These are phyloP conservation scores for Dicrurus megarhynchus DNA, from an alignment of 2,113 vertebrate genomes.

Conservation along the genomic window DNA sequence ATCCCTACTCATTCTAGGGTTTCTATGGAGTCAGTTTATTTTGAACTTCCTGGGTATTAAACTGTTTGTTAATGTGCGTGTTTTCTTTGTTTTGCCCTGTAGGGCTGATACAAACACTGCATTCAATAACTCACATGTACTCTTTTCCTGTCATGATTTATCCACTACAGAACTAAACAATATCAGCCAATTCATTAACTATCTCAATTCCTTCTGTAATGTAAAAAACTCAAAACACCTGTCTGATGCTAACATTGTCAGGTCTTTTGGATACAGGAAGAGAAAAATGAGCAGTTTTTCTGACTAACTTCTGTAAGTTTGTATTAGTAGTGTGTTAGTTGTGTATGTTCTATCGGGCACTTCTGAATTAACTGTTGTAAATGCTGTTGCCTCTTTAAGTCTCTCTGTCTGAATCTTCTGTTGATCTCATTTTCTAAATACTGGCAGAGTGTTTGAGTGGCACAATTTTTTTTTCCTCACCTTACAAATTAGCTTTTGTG, in stretches of 20 bases:
- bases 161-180: not conserved
- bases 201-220: not conserved
- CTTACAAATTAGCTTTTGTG: not conserved
- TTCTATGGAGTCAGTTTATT: conserved; percentile 14
- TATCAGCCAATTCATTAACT: not conserved
- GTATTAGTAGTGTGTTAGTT: not conserved
- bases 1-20: not conserved
- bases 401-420: not conserved
- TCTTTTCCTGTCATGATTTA: not conserved
- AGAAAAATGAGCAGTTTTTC: not conserved
- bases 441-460: not conserved
- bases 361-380: not conserved
- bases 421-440: not conserved
- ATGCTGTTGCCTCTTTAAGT: not conserved
- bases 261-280: not conserved
- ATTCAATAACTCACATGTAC: not conserved
- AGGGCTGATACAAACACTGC: not conserved
- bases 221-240: not conserved
- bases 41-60: not conserved
- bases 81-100: not conserved
- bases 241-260: not conserved
- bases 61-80: not conserved
- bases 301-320: not conserved
- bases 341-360: not conserved
- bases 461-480: not conserved